Conservation (phyloP, 2,888 invertebrate genomes). For the Pyrrhia umbra region DNA sequence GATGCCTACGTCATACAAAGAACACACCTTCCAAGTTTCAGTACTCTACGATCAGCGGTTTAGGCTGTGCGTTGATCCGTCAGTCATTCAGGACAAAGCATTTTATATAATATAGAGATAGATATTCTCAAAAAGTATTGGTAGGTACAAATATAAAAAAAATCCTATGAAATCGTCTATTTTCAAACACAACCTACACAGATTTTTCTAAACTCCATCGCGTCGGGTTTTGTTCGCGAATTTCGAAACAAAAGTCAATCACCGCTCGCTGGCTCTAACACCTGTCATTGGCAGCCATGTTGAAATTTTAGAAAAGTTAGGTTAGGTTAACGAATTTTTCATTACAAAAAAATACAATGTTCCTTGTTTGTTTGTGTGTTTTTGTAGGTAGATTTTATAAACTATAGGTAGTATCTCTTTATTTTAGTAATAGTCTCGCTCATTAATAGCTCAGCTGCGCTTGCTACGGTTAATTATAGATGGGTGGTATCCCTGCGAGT, state of each 20-base stretch:
- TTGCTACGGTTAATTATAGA: no score
- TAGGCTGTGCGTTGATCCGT: no score
- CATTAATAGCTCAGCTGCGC: no score
- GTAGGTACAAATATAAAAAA: neutral
- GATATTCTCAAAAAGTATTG: neutral
- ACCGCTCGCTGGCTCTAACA: constrained; percentile 35
- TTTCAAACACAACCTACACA: neutral
- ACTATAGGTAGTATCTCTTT: neutral
- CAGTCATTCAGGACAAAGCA: no score
- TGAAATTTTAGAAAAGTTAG: constrained; percentile 54
- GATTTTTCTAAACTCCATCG: constrained; percentile 33
- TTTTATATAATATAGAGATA: no score
- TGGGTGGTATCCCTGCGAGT: no score
- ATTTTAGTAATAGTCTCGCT: neutral
- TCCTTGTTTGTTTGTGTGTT: constrained; percentile 16
- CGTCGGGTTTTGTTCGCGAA: constrained; percentile 20
- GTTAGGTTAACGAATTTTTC: constrained; percentile 35
- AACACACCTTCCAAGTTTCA: no score
- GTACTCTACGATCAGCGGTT: no score
- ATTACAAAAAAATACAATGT: constrained; percentile 12
- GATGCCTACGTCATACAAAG: no score
- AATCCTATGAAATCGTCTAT: neutral
- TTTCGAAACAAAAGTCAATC: constrained; percentile 53
- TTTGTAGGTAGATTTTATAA: neutral
- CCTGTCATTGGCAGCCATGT: constrained; percentile 53